Conservation (phyloP, 2,797 vertebrate species). For the Channa striata region DNA sequence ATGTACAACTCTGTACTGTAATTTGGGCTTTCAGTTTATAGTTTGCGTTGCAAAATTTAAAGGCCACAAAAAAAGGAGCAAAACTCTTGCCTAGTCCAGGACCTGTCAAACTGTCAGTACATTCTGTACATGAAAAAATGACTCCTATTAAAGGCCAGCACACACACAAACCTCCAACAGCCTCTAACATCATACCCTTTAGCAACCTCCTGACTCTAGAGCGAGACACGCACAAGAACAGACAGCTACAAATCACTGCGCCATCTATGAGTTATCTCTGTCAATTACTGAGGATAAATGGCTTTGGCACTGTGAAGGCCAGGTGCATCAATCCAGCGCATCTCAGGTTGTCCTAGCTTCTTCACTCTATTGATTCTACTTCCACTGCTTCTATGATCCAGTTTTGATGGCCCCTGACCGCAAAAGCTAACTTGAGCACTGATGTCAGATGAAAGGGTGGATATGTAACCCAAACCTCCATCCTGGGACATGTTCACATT, state of each 20-base stretch:
- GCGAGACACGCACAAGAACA: constrained; percentile 51
- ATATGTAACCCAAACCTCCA: constrained; percentile 77
- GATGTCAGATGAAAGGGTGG: constrained; percentile 79
- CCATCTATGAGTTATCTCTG: constrained; percentile 73
- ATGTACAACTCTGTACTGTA: constrained; percentile 11
- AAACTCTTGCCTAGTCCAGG: neutral
- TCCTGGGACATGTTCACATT: constrained; percentile 75
- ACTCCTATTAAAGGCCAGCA: constrained; percentile 28
- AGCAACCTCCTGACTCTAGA: constrained; percentile 49
- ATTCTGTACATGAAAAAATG: constrained; percentile 33
- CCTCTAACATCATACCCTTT: constrained; percentile 47
- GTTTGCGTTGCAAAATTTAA: constrained; percentile 7
- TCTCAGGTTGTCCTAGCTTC: constrained; percentile 54
- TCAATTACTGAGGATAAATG: constrained; percentile 81
- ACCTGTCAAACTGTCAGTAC: constrained; percentile 31
- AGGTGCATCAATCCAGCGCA: constrained; percentile 71
- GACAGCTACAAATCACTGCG: constrained; percentile 72
- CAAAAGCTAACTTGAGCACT: constrained; percentile 74
- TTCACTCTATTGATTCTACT: constrained; percentile 75
- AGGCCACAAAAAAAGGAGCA: constrained; percentile 12
- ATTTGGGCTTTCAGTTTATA: constrained; percentile 14
- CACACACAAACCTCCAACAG: constrained; percentile 20
- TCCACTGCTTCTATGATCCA: constrained; percentile 58
- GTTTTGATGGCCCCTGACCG: constrained; percentile 72
- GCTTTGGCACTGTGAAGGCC: constrained; percentile 72